Base-by-base conservation (phyloP, 1,140 invertebrate genomes). In the Drosophila nigromelanica region DNA sequence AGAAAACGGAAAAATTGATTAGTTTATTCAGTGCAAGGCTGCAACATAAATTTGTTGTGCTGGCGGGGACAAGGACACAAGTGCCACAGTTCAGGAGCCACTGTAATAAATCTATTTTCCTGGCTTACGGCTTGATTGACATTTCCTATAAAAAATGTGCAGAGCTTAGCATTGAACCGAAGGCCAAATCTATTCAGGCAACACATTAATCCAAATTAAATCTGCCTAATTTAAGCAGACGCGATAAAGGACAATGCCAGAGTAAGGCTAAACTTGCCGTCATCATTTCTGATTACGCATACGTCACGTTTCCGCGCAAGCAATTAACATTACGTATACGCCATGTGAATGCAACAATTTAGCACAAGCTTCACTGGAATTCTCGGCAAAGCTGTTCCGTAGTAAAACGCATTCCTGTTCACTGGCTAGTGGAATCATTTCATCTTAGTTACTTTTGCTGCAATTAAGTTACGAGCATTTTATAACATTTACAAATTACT, bases 1-100 rank as follows among this genome's bases (percentile, higher is more conserved):
- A 14, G 14, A 4, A 37, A 47, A 24, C 48, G 47, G 55, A 47
- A 75, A 79, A 78, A 76, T 68, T 81, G 70, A 87, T 81, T 78
- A 81, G 80, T 80, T 87, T 72, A 51, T 43, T 56, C 50, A 60
- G 45, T 33, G 15, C 37, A 68, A 77, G 68, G 80, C 54, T 63
- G 40, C 21, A 39, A 37, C 50, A 27, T 64, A 52, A 66, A 72
- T 58, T 54, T 60, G 43, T 51, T 35, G 27, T 35, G 33, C 33
- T 14, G 24, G 30, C 5, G 12, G 14, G 30, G 15, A 35, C 55
- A 58, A 45, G 55, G 55, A 43, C 55, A 35, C 33, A 35, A 35
- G 15, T 35, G 35, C 18, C n/a, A 8, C 50, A 47, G 61, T 37
- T 50, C 43, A 56, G 52, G 45, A 50, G 45, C 35, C 15, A 40